phyloP scores from a whole-genome alignment of 2,113 vertebrate species.

The Apteryx mantelli region DNA sequence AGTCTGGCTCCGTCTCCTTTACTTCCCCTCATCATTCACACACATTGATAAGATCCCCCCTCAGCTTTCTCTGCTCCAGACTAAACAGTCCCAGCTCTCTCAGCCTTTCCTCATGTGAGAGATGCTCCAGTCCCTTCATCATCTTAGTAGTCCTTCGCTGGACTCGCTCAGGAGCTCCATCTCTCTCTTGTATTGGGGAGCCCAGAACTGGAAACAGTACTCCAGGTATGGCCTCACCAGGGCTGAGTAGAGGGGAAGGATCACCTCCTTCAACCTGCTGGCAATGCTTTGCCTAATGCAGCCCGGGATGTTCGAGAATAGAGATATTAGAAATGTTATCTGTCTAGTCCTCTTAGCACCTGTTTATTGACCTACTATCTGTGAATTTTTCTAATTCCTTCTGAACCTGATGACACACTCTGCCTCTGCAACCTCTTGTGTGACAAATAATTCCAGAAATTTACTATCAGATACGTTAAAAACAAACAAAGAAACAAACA shows the following conservation, averaged over 20 bases:
- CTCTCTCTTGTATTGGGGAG: neutral
- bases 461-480: neutral
- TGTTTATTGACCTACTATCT: neutral
- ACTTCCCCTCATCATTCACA: neutral
- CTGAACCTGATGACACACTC: neutral
- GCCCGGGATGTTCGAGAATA: neutral
- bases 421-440: neutral
- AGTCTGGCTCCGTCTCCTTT: neutral
- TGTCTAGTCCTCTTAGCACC: neutral
- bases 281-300: neutral
- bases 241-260: neutral
- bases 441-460: neutral
- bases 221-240: neutral
- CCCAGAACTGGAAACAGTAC: neutral
- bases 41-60: neutral
- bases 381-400: too few species aligned
- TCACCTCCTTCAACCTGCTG: too few species aligned
- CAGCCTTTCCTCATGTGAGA: neutral
- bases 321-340: neutral
- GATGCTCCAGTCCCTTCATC: neutral
- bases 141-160: neutral
- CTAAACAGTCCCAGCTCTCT: neutral
- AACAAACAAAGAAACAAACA: neutral
- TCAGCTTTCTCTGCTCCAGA: neutral
- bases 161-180: neutral